Percentiles rank a stretch among this genome's conserved stretches.
Conservation (phyloP, 23 tunicate species). For the Styela plicata region DNA sequence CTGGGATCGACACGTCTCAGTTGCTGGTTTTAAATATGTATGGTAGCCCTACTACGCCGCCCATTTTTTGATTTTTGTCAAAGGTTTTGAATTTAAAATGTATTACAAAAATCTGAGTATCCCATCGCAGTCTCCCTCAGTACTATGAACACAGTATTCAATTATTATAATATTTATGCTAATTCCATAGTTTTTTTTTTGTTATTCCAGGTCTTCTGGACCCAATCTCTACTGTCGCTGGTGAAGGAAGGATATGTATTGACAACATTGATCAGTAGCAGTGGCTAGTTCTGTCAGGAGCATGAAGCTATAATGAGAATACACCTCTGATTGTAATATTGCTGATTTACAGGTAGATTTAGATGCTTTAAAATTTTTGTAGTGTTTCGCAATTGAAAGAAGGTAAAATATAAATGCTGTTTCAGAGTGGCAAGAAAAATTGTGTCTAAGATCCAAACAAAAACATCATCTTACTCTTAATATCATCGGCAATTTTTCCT, state of each 20-base stretch:
- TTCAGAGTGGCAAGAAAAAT: not conserved
- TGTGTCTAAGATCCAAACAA: not conserved
- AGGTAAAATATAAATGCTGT: not conserved
- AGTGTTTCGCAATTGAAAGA: not conserved
- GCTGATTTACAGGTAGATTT: conserved; percentile 79
- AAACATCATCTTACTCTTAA: not conserved
- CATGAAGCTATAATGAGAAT: conserved; percentile 59
- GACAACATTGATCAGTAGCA: conserved; percentile 88
- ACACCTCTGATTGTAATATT: conserved; percentile 63
- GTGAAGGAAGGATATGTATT: conserved; percentile 93
- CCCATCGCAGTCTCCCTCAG: no score
- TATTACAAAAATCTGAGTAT: no score
- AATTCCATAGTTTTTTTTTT: not conserved
- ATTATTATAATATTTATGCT: no score
- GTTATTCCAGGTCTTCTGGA: conserved; percentile 74
- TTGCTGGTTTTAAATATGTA: no score
- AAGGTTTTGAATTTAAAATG: no score
- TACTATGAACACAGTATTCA: no score
- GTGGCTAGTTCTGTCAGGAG: conserved; percentile 86
- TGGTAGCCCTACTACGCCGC: no score
- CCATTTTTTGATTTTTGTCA: no score
- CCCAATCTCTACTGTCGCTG: conserved; percentile 49
- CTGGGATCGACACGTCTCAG: no score
- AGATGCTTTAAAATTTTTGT: no score
- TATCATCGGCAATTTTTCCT: not conserved